Base-by-base conservation (phyloP, 2,797 vertebrate species). In the Hippoglossus hippoglossus region DNA sequence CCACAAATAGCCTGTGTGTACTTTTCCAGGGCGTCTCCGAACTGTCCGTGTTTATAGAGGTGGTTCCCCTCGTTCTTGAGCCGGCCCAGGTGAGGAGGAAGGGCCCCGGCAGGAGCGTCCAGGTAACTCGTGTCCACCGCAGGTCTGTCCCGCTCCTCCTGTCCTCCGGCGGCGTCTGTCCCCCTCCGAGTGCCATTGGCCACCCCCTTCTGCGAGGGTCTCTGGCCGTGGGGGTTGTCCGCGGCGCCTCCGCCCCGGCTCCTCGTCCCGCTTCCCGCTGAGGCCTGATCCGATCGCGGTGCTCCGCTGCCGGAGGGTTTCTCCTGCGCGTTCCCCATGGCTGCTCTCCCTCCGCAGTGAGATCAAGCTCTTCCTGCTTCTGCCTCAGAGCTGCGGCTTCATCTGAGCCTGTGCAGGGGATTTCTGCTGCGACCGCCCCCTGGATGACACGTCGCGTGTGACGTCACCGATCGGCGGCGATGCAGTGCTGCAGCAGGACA, bases 271-370 rank as follows among this genome's bases (percentile, higher is more conserved):
- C 36, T 89, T 71, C 85, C 92, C 26, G 25, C 81, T 0, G 84
- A 73, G 61, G 63, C 70, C 67, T 84, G 82, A 4, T 85, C 87
- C 1, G 83, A 71, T 79, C 84, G 89, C 2, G 76, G 62, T 15
- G 84, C 79, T 70, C 93, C 88, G 53, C 82, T 78, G 41, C 92
- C 74, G 0, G 90, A 86, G 81, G 93, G 89, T 92, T 96, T 98
- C 73, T 96, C 96, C 83, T 96, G 96, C 47, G 94, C 79, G 91
- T 97, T 99, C 63, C 98, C 98, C 97, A 99, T 99, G 0, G 75
- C 94, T 67, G 85, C 85, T 52, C 83, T 84, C 76, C 83, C 81
- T 83, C 83, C 63, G 85, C 85, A 85, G 80, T 86, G 73, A 79
- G 66, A 60, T 36, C 39, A 47, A 34, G 57, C 80, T 71, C 82